These are phyloP conservation scores for Micropoecilia bifurca DNA, from an alignment of 2,797 vertebrate species.

Conservation along the genomic window DNA sequence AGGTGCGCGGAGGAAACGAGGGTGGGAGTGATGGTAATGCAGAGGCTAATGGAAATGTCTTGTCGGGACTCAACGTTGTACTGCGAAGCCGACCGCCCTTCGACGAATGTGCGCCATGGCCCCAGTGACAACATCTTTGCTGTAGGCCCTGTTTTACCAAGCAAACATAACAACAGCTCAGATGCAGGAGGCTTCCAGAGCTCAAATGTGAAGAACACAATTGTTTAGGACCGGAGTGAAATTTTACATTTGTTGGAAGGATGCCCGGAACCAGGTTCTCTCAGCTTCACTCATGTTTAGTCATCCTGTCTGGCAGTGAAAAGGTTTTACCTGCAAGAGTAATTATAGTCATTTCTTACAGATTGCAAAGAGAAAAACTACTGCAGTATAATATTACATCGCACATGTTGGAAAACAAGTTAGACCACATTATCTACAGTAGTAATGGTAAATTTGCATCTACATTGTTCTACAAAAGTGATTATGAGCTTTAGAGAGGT, in stretches of 20 bases:
- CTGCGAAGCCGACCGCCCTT: conserved; percentile 34
- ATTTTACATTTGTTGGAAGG: neutral
- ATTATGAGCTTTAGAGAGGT: too few species aligned
- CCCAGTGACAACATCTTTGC: conserved; percentile 27
- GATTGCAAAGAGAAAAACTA: neutral
- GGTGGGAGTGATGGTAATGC: conserved; percentile 49
- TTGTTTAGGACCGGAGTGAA: neutral
- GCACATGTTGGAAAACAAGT: conserved; percentile 1
- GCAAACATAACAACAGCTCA: conserved; percentile 38
- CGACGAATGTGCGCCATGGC: conserved; percentile 15
- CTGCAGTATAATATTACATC: neutral
- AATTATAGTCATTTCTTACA: neutral
- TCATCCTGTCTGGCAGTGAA: neutral
- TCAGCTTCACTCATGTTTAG: neutral
- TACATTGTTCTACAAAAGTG: neutral
- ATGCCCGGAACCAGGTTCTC: neutral
- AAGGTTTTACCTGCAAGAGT: neutral
- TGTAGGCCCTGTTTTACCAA: conserved; percentile 40
- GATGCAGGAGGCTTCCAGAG: conserved; percentile 8
- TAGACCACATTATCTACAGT: conserved; percentile 1
- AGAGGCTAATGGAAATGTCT: conserved; percentile 82
- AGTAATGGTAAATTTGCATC: neutral
- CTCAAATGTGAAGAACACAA: neutral
- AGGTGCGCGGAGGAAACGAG: conserved; percentile 41
- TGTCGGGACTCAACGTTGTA: conserved; percentile 63